Base-by-base conservation (phyloP, 2,888 invertebrate genomes). In the Hirudinaria manillensis region DNA sequence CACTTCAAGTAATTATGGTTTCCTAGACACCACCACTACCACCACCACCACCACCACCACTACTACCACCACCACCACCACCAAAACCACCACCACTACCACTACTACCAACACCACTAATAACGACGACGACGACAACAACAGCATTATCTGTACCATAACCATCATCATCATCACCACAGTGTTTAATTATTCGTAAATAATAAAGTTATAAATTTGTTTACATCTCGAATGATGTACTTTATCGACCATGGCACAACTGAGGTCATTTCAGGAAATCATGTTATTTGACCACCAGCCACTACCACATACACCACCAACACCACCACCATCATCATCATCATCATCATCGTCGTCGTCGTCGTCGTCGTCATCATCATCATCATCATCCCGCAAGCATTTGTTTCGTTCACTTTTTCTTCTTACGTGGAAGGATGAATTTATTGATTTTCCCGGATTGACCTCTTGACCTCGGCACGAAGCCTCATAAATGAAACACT, bases 371-470 rank as follows among this genome's bases (percentile, higher is more conserved):
- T 61, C 61, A 21, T 3, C 3, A 13, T 27, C 24, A 7, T 61
- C 61, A 24, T 61, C 61, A 61, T 29, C 61, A 10, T 45, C 10
- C 45, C 16, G 45, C 6, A 45, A 45, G 13, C 45, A 45, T 45
- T 45, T 45, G 45, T 45, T 45, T 45, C 45, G 45, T 45, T 1
- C 3, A 29, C 29, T 16, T 61, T 61, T 61, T 61, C 45, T 45
- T 45, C 45, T 45, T 45, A 45, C 13, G 45, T 45, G 45, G 45
- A 61, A 16, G 24, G 61, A 61, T 61, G 61, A 29, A 61, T 61
- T 61, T 61, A 61, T 61, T 61, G 61, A 61, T 61, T 61, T 61
- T 61, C 61, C 29, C 13, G 61, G 61, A 61, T 61, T 24, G 61
- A 27, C 61, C 24, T 24, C 19, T 27, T 61, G 61, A 61, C 24